Evolutionary conservation across 2,113 vertebrate genomes (phyloP).

Genomic region (Conger conger): DNA sequence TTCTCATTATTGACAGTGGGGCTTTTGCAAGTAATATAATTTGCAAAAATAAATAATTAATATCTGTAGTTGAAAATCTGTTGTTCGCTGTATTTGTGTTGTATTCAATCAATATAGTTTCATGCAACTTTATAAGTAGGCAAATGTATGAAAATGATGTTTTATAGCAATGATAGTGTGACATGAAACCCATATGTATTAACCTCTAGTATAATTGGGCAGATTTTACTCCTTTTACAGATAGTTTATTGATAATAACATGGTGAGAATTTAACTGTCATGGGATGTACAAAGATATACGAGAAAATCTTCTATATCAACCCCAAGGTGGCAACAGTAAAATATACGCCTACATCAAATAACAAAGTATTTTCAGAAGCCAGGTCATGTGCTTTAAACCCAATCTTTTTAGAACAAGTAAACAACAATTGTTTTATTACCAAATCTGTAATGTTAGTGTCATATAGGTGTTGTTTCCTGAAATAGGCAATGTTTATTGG

Average conservation of each 20-base stretch:
- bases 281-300: not conserved
- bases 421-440: not conserved
- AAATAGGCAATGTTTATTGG: too few species aligned
- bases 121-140: not conserved
- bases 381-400: not conserved
- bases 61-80: not conserved
- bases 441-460: not conserved
- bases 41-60: too few species aligned
- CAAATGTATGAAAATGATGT: too few species aligned
- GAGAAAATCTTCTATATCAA: not conserved
- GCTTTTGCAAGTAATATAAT: not conserved
- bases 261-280: not conserved
- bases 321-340: constrained; percentile 27
- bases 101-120: not conserved
- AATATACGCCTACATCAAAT: not conserved
- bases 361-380: not conserved
- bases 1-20: not conserved
- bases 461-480: too few species aligned
- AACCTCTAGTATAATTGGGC: too few species aligned
- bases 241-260: not conserved
- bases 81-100: not conserved
- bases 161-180: too few species aligned
- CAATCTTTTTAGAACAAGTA: not conserved
- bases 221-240: not conserved
- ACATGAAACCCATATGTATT: too few species aligned